Conservation (phyloP, 1,140 invertebrate genomes). For the Scaptomyza pallida region DNA sequence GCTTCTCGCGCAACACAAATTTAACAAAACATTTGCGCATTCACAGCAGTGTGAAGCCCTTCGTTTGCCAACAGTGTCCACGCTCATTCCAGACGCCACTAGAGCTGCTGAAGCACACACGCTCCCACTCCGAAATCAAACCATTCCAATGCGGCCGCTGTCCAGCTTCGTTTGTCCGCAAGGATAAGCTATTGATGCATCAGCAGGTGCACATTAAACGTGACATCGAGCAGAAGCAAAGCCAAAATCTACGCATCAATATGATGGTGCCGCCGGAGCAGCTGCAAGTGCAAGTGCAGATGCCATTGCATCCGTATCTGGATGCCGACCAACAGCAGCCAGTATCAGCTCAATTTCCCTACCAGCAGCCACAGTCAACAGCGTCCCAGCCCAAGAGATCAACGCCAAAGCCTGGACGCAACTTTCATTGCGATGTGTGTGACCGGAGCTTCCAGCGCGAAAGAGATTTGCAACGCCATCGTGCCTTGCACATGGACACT, state of each 20-base stretch:
- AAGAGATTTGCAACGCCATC: constrained; percentile 87
- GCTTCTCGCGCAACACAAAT: constrained; percentile 91
- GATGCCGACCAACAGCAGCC: constrained; percentile 18
- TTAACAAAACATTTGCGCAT: constrained; percentile 93
- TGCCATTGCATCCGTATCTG: constrained; percentile 41
- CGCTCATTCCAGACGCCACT: constrained; percentile 89
- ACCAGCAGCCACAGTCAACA: constrained; percentile 26
- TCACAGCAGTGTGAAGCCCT: constrained; percentile 88
- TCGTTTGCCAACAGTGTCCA: constrained; percentile 90
- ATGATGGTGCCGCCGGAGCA: constrained; percentile 68
- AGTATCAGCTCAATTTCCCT: constrained; percentile 7
- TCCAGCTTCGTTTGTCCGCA: constrained; percentile 87
- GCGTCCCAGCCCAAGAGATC: constrained; percentile 26
- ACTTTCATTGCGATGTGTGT: constrained; percentile 86
- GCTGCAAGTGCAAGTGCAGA: constrained; percentile 21
- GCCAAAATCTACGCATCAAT: constrained; percentile 21
- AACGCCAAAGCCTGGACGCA: constrained; percentile 39
- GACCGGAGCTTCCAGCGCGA: constrained; percentile 87
- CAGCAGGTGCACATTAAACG: constrained; percentile 85
- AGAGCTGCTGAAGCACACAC: constrained; percentile 88
- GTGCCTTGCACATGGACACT: constrained; percentile 86
- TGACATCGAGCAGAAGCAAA: constrained; percentile 63
- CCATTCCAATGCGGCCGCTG: constrained; percentile 89
- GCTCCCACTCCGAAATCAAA: constrained; percentile 89
- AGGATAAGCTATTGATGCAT: constrained; percentile 87